Base-by-base conservation (phyloP, 2,797 vertebrate genomes). In the Macropodus opercularis region DNA sequence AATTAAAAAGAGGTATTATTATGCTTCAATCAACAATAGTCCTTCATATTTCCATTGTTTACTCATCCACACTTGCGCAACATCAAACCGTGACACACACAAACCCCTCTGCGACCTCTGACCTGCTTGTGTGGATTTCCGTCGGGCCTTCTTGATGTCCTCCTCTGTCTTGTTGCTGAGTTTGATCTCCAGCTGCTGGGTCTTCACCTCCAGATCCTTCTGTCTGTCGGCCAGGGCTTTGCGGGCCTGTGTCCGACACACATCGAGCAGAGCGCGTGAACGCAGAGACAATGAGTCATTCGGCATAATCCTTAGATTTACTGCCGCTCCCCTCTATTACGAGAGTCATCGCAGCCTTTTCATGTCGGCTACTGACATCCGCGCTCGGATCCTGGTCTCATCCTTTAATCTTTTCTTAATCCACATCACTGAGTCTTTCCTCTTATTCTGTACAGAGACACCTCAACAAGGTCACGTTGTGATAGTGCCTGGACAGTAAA, bases 101-200 rank as follows among this genome's bases (percentile, higher is more conserved):
- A n/a, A n/a, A n/a, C n/a, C n/a, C n/a, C n/a, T n/a, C n/a, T n/a
- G n/a, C 22, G 53, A 60, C 35, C 17, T 73, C 95, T 92, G 80
- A 98, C 97, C 97, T 15, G 96, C 96, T 90, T 98, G 97, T 1
- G 97, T 99, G 73, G 97, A 99, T 95, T 98, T 98, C 85, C 97
- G 47, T 13, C 97, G 88, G 0, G 97, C 97, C 76, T 99, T 99
- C 86, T 98, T 99, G 66, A 99, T 99, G 77, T 99, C 97, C 75
- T 98, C 97, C 79, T 99, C 97, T 0, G 94, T 95, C 85, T 98
- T 99, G 93, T 99, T 98, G 91, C 94, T 98, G 69, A 97, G 91
- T 84, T 98, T 98, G 77, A 98, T 94, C 87, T 98, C 97, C 44
- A 98, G 88, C 85, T 98, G 97, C 87, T 99, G 97, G 0, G 96